These are phyloP conservation scores for Platichthys flesus DNA, from an alignment of 2,113 vertebrate genomes.

Conservation along the genomic window DNA sequence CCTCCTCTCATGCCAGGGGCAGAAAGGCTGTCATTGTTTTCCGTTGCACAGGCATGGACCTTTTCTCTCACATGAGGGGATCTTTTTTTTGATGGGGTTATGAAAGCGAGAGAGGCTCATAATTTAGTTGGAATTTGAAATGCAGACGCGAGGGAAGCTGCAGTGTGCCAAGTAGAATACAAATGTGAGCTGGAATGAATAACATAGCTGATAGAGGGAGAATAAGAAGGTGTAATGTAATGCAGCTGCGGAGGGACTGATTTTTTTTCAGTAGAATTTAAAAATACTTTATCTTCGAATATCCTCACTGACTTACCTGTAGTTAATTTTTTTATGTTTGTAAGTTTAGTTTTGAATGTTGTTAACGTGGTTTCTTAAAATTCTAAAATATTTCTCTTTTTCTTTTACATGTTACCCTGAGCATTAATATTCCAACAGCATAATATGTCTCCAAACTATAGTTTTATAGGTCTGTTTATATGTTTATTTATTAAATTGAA, in stretches of 20 bases:
- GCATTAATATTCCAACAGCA: too few relatives aligned
- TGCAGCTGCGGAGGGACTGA: background rate
- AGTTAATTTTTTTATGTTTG: too few relatives aligned
- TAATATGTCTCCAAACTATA: too few relatives aligned
- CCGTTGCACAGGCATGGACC: conserved; percentile 26
- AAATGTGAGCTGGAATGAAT: conserved; percentile 11
- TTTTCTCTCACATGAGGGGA: conserved; percentile 63
- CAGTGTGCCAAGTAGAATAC: conserved; percentile 23
- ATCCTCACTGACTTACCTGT: too few relatives aligned
- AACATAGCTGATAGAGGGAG: background rate
- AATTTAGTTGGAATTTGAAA: conserved; percentile 48
- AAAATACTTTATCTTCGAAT: too few relatives aligned
- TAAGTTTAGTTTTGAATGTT: background rate
- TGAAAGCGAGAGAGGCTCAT: conserved; percentile 44
- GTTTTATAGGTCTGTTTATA: too few relatives aligned
- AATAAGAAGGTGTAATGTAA: background rate
- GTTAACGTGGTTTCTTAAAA: background rate
- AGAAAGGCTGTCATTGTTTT: conserved; percentile 70
- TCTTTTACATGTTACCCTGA: too few relatives aligned
- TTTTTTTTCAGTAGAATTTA: too few relatives aligned
- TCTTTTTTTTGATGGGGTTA: conserved; percentile 33
- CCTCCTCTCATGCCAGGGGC: conserved; percentile 44
- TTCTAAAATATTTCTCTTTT: background rate
- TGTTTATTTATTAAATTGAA: too few relatives aligned
- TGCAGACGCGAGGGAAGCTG: conserved; percentile 14